Evolutionary conservation across 1,140 invertebrate species (phyloP).

Genomic region (Acromyrmex heyeri): DNA sequence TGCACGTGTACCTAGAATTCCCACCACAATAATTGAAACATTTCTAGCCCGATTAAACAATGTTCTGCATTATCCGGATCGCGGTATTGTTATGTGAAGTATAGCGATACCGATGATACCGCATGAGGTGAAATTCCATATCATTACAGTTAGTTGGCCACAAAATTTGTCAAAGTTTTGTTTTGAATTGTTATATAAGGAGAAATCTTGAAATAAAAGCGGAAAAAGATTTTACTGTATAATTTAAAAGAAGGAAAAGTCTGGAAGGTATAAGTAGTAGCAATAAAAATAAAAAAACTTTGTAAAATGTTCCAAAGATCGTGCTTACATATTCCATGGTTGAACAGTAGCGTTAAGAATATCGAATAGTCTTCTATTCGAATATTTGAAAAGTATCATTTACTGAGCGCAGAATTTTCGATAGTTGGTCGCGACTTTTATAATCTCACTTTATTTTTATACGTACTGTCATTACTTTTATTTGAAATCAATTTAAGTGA

Average conservation of each 20-base stretch:
- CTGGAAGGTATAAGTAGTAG: background rate
- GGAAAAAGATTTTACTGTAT: background rate
- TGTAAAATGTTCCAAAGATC: background rate
- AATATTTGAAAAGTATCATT: conserved; percentile 2
- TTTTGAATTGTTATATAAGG: background rate
- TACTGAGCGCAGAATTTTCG: background rate
- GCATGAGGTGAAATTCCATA: conserved; percentile 14
- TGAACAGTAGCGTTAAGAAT: background rate
- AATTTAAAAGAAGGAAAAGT: conserved; percentile 17
- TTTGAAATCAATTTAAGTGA: background rate
- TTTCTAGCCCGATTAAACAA: conserved; percentile 48
- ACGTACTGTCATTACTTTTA: background rate
- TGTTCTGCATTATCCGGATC: conserved; percentile 39
- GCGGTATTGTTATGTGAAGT: conserved; percentile 38
- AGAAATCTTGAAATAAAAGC: background rate
- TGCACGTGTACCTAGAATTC: conserved; percentile 3
- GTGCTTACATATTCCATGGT: background rate
- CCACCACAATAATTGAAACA: conserved; percentile 35
- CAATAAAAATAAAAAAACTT: conserved; percentile 22
- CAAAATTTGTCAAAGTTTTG: background rate
- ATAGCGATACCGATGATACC: background rate
- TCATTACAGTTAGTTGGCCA: conserved; percentile 25
- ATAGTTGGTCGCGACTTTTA: conserved; percentile 6
- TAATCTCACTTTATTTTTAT: background rate
- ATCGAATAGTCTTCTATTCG: background rate